These are phyloP conservation scores for cat (Felis catus) DNA, from an alignment of 2,113 vertebrate species.

Conservation along the genomic window F.catus_Fca126_mat1.0 CM031424.1:23349001-23349500, in stretches of 20 bases:
- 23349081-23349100: not conserved
- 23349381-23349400: not conserved
- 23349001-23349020: too few species aligned
- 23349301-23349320: not conserved
- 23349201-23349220: not conserved
- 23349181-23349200: not conserved
- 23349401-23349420: not conserved
- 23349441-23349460: slow-evolving; percentile 36
- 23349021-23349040: too few species aligned
- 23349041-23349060: not conserved
- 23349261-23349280: not conserved
- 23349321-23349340: not conserved
- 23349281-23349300: not conserved
- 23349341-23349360: not conserved
- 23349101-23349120: not conserved
- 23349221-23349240: not conserved
- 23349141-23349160: not conserved
- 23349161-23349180: not conserved
- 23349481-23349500: slow-evolving; percentile 10
- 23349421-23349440: not conserved
- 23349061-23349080: not conserved
- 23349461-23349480: slow-evolving; percentile 35
- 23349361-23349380: not conserved
- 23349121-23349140: not conserved
- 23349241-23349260: not conserved